A percentile compares a stretch with the other conserved stretches of the same genome.
Evolutionary conservation across 2,797 vertebrate species (phyloP).

Genomic region (Cercopithecus mitis): DNA sequence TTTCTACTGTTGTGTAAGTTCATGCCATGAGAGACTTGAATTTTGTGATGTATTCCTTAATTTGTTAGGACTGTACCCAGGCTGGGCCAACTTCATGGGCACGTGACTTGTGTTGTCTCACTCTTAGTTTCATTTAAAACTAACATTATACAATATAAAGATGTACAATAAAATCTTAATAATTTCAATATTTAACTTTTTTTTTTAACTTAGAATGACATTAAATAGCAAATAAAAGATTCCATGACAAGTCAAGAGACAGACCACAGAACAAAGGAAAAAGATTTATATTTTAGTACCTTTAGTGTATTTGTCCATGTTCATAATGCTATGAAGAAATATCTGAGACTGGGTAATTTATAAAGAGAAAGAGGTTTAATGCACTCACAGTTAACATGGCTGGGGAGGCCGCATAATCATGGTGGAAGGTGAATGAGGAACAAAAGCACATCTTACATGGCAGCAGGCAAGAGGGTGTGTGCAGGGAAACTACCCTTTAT

Average conservation of each 20-base stretch:
- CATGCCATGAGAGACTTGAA: not conserved
- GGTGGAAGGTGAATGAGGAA: not conserved
- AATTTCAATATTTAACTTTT: constrained; percentile 23
- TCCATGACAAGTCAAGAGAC: not conserved
- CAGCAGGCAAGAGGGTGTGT: not conserved
- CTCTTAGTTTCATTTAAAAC: not conserved
- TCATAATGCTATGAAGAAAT: not conserved
- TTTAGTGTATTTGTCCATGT: not conserved
- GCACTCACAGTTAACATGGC: not conserved
- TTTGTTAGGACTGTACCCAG: not conserved
- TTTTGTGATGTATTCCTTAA: constrained; percentile 40
- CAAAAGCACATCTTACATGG: not conserved
- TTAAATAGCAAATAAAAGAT: constrained; percentile 18
- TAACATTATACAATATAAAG: not conserved
- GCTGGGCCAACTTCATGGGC: not conserved
- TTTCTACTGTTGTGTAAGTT: constrained; percentile 2
- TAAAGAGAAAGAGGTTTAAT: not conserved
- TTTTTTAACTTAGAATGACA: constrained; percentile 18
- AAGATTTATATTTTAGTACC: not conserved
- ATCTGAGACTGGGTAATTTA: not conserved
- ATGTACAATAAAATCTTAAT: not conserved
- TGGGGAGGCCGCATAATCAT: no score
- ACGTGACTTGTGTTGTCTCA: not conserved
- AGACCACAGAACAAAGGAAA: not conserved
- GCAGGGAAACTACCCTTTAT: not conserved